These are phyloP conservation scores for Tortrix viridana DNA, from an alignment of 2,888 invertebrate genomes.

Conservation along the genomic window DNA sequence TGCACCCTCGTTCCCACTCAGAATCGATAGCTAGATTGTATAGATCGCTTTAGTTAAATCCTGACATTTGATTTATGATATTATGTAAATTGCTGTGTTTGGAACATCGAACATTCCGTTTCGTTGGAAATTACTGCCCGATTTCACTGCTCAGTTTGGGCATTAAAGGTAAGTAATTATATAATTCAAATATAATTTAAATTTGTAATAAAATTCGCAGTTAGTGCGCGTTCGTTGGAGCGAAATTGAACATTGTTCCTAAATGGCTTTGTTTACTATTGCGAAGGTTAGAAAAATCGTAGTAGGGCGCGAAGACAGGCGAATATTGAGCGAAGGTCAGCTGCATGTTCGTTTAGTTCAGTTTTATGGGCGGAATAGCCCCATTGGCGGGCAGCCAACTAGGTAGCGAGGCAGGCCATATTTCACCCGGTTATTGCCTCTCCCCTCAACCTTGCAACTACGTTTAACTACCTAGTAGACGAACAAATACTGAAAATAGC, in stretches of 20 bases:
- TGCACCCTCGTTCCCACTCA: too few relatives aligned
- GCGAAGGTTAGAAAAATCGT: constrained; percentile 2
- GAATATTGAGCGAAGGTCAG: constrained; percentile 28
- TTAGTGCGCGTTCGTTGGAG: constrained; percentile 10
- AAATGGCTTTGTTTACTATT: constrained; percentile 22
- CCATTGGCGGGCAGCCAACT: constrained; percentile 32
- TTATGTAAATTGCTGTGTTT: background rate
- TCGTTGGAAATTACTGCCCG: background rate
- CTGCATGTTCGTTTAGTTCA: constrained; percentile 30
- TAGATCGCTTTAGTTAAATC: too few relatives aligned
- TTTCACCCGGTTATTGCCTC: constrained; percentile 29
- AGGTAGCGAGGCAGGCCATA: constrained; percentile 23
- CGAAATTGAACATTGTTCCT: constrained; percentile 14
- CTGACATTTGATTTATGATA: background rate
- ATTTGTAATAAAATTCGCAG: background rate
- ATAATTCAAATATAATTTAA: background rate
- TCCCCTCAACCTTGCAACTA: background rate
- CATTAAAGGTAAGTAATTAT: constrained; percentile 10
- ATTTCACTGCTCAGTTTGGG: constrained; percentile 19
- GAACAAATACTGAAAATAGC: background rate
- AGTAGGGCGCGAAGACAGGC: constrained; percentile 9
- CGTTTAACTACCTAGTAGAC: background rate
- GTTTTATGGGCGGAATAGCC: constrained; percentile 27
- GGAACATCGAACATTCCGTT: constrained; percentile 2
- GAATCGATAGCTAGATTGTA: too few relatives aligned